phyloP scores from a whole-genome alignment of 2,888 invertebrate genomes.

The Lordiphosa fenestrarum region DNA sequence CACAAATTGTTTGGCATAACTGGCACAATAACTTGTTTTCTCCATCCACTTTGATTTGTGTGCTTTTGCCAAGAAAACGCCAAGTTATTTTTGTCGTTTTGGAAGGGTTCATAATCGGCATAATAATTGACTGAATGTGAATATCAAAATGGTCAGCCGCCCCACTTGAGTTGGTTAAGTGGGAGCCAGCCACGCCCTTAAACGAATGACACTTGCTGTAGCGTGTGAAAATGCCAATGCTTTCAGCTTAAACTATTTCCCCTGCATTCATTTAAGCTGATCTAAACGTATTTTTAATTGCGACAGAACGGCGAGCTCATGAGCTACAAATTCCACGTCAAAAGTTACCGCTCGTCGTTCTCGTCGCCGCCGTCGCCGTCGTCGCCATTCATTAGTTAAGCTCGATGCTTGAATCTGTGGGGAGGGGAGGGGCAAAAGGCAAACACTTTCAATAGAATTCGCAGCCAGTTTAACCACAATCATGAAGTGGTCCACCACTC shows the following conservation, averaged over 20 bases:
- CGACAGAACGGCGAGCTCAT: conserved; percentile 49
- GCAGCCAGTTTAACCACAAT: conserved; percentile 61
- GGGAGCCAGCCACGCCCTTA: conserved; percentile 31
- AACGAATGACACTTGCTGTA: conserved; percentile 34
- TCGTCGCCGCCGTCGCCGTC: conserved; percentile 23
- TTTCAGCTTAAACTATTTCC: conserved; percentile 38
- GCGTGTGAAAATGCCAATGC: conserved; percentile 69
- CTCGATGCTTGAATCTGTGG: background rate
- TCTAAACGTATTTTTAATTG: too few species aligned
- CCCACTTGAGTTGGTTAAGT: background rate
- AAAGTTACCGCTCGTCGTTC: conserved; percentile 42
- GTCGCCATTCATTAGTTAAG: conserved; percentile 60
- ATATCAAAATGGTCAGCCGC: background rate
- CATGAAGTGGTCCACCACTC: conserved; percentile 6
- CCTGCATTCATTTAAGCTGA: conserved; percentile 26
- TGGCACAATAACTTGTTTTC: conserved; percentile 57
- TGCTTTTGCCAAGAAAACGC: conserved; percentile 63
- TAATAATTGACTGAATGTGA: conserved; percentile 7
- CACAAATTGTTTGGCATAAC: conserved; percentile 60
- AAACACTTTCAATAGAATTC: conserved; percentile 73
- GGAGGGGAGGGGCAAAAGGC: conserved; percentile 10
- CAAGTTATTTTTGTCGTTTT: conserved; percentile 60
- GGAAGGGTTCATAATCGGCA: conserved; percentile 42
- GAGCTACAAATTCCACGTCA: conserved; percentile 67
- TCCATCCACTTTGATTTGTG: conserved; percentile 22